Percentiles rank a stretch among this genome's conserved stretches.
Conservation (phyloP, 1,140 invertebrate species). For the Chironomus tepperi region DNA sequence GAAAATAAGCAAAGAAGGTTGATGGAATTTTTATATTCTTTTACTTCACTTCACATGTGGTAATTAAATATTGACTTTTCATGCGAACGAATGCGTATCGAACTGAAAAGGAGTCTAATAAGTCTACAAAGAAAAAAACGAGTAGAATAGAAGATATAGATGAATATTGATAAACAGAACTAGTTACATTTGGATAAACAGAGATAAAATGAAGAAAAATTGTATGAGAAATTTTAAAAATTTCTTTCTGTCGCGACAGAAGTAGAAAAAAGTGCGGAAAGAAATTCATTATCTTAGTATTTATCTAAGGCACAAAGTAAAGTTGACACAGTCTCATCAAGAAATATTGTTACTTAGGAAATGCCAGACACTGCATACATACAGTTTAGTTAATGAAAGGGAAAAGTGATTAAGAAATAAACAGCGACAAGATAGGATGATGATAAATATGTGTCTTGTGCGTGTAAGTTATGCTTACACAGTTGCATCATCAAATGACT, state of each 20-base stretch:
- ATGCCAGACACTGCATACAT: no score
- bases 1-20: not conserved
- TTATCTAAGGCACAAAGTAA: no score
- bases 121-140: no score
- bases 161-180: no score
- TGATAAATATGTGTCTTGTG: not conserved
- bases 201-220: no score
- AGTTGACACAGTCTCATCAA: no score
- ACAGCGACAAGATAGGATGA: not conserved
- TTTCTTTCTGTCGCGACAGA: no score
- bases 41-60: not conserved
- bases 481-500: not conserved
- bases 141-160: no score
- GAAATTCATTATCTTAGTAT: no score
- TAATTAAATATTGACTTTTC: conserved; percentile 9
- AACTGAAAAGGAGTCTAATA: no score
- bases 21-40: not conserved
- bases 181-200: not conserved
- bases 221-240: not conserved
- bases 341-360: no score
- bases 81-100: not conserved
- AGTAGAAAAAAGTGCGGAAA: no score
- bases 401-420: not conserved
- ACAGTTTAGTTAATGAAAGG: not conserved
- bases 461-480: not conserved